These are phyloP conservation scores for Lampris megalopsis DNA, from an alignment of 2,113 vertebrate species.

Conservation along the genomic window DNA sequence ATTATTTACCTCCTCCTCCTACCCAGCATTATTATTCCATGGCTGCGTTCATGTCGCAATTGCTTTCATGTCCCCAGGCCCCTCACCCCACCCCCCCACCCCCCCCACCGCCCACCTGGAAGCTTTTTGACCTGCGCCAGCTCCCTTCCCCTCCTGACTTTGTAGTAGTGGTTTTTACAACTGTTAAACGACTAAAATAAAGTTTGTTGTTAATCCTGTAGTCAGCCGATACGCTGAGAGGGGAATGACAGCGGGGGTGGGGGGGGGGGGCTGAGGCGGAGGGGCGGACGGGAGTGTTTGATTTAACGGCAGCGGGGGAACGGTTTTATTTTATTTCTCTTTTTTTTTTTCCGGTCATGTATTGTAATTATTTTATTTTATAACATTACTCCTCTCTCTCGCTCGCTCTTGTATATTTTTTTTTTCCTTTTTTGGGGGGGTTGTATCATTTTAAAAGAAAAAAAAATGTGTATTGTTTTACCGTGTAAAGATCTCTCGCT, in stretches of 20 bases:
- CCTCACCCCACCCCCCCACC: not conserved
- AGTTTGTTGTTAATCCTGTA: conserved; percentile 73
- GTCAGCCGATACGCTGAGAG: conserved; percentile 53
- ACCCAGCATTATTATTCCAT: conserved; percentile 67
- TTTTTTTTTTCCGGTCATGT: conserved; percentile 62
- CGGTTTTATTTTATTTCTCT: conserved; percentile 57
- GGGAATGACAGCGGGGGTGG: conserved; percentile 54
- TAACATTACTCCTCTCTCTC: conserved; percentile 73
- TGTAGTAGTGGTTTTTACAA: conserved; percentile 67
- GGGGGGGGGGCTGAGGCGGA: conserved; percentile 30
- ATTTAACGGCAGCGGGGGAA: conserved; percentile 48
- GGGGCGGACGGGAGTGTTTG: conserved; percentile 33
- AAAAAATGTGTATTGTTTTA: conserved; percentile 78
- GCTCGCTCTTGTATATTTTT: conserved; percentile 74
- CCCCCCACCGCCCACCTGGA: conserved; percentile 36
- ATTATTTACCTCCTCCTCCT: conserved; percentile 61
- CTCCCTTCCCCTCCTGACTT: conserved; percentile 48
- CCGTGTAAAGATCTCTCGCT: conserved; percentile 74
- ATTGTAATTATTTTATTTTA: conserved; percentile 81
- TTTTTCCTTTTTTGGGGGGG: conserved; percentile 59
- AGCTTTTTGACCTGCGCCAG: conserved; percentile 38
- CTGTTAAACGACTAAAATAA: conserved; percentile 79
- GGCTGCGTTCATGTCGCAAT: conserved; percentile 58
- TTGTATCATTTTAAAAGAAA: conserved; percentile 76
- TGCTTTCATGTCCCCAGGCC: conserved; percentile 55